A percentile compares a stretch with the other conserved stretches of the same genome.
phyloP scores from a whole-genome alignment of 2,888 invertebrate genomes.

The Aradus depressus region DNA sequence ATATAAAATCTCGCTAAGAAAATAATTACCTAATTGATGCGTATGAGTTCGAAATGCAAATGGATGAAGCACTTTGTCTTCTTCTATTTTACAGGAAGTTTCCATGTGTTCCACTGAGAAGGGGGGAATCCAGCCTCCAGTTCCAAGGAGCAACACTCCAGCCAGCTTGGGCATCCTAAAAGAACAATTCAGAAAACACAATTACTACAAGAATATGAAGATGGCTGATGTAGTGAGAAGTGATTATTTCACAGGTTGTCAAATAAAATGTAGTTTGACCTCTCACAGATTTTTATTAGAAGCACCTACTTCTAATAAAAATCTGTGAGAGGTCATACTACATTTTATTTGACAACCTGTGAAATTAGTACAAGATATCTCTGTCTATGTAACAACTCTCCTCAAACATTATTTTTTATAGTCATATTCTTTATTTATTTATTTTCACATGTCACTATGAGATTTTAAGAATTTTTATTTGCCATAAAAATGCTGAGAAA shows the following conservation, averaged over 20 bases:
- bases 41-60: conserved; percentile 94
- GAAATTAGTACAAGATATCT: too few relatives aligned
- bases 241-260: neutral
- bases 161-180: conserved; percentile 73
- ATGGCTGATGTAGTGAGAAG: neutral
- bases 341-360: too few relatives aligned
- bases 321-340: too few relatives aligned
- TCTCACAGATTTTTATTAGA: too few relatives aligned
- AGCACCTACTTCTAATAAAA: too few relatives aligned
- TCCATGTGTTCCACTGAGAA: conserved; percentile 73
- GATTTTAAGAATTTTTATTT: too few relatives aligned
- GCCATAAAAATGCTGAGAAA: too few relatives aligned
- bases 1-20: too few relatives aligned
- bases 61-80: conserved; percentile 77
- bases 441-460: too few relatives aligned
- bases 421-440: too few relatives aligned
- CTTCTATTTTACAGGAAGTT: conserved; percentile 67
- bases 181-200: conserved; percentile 27
- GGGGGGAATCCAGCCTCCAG: conserved; percentile 63
- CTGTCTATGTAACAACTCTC: too few relatives aligned
- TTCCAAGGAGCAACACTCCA: conserved; percentile 81
- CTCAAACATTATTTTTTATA: too few relatives aligned
- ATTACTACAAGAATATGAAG: neutral
- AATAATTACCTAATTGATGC: conserved; percentile 60
- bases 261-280: neutral